phyloP scores from a whole-genome alignment of 2,797 vertebrate species.

The Alca torda region DNA sequence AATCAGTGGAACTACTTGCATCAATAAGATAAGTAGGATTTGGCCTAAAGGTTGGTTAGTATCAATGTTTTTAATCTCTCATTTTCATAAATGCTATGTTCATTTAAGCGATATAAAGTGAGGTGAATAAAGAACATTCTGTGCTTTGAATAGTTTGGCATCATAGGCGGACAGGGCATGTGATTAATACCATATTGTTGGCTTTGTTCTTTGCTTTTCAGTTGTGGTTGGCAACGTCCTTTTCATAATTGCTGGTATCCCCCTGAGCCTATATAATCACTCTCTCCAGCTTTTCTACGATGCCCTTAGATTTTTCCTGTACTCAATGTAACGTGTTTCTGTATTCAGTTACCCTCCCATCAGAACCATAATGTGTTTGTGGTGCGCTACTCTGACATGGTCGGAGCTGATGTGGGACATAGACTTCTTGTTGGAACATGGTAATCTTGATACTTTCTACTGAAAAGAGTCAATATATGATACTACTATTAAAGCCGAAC shows the following conservation, averaged over 20 bases:
- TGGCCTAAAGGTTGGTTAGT: slow-evolving; percentile 48
- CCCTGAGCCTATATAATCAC: slow-evolving; percentile 35
- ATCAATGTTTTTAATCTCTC: slow-evolving; percentile 62
- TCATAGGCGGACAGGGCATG: slow-evolving; percentile 10
- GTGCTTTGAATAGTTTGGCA: slow-evolving; percentile 65
- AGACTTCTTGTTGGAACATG: background rate
- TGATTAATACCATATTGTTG: slow-evolving; percentile 72
- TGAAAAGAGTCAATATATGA: background rate
- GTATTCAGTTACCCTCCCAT: background rate
- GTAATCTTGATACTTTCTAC: background rate
- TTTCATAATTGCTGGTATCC: slow-evolving; percentile 50
- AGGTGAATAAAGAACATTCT: slow-evolving; percentile 64
- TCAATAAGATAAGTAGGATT: slow-evolving; percentile 65
- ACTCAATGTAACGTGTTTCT: background rate
- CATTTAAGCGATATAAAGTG: slow-evolving; percentile 41
- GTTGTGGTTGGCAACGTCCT: slow-evolving; percentile 51
- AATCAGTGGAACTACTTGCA: slow-evolving; percentile 60
- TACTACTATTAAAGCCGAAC: background rate
- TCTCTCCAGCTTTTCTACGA: background rate
- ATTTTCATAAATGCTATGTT: slow-evolving; percentile 47
- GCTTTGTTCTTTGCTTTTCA: slow-evolving; percentile 68
- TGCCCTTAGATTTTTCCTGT: slow-evolving; percentile 27
- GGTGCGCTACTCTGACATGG: background rate
- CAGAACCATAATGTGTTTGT: slow-evolving; percentile 7
- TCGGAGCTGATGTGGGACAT: background rate